Evolutionary conservation across 2,888 invertebrate genomes (phyloP), one percentile per base, ranked within the genome.

Genomic region (Dyspetes luteomarginatus): DNA sequence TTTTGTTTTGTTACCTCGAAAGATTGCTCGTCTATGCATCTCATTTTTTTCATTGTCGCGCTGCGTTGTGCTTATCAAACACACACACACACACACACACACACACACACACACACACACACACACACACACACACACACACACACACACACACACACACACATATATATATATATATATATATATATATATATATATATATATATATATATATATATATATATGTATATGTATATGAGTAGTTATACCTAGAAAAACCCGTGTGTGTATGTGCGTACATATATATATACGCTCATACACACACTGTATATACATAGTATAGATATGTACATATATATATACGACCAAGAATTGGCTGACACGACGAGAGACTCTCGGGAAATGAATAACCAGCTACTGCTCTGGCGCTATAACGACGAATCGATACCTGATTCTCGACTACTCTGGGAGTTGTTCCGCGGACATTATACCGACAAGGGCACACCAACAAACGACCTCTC

Each of bases 381-480:
- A 75, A 74, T 79, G 69, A 79, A 79, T 79, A 75, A 79, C 74
- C 74, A 64, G 64, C 50, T 68, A 24, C 50, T 60, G 22, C 56
- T n/a, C 26, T 45, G 45, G 52, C 30, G 22, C 48, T 55, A 41
- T 69, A 68, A 69, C 69, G 79, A 69, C 56, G 30, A 74, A 79
- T 79, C 79, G 69, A 79, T 79, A 79, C 79, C 56, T 65, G 58
- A 74, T 75, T 75, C 79, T 69, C 74, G 43, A 48, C n/a, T 62
- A 60, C 43, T 74, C n/a, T 26, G 58, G 19, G 76, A 52, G 19
- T 52, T 52, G 41, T 43, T 28, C n/a, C 26, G 36, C 52, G 52
- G 17, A 67, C 30, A 17, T 17, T 22, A 22, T 2, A 12, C 52
- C 9, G n/a, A 15, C 17, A 30, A 26, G 28, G 30, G 28, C 45